Base-by-base conservation (phyloP, 2,888 invertebrate genomes). In the Clanis bilineata region DNA sequence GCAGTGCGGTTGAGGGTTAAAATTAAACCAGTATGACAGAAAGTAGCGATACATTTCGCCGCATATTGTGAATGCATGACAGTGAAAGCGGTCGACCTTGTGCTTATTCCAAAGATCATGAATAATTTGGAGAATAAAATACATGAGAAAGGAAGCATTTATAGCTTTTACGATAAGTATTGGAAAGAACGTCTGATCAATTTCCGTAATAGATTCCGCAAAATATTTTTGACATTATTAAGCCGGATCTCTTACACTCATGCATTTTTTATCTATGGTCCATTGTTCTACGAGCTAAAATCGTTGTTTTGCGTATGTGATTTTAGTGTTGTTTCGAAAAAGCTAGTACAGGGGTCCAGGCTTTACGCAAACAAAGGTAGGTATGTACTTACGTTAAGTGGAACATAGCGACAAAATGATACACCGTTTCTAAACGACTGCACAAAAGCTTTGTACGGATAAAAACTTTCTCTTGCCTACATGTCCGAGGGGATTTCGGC, bases 21-120 rank as follows among this genome's bases (percentile, higher is more conserved):
- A 41, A 41, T 18, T 7, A 5, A 41, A 47, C 28, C 10, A 51
- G 32, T 51, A 5, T 0, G n/a, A 39, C 36, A 58, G 63, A 60
- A 61, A 44, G 47, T 58, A 32, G 62, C 36, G 21, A 58, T 47
- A n/a, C 47, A 47, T 51, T 51, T 51, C 32, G 32, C 32, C 51
- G 32, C 51, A 18, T 62, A 43, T 25, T 18, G 41, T 18, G 21
- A 43, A 63, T 62, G 45, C 55, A 36, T 39, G 69, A 68, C 65
- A 82, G 80, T 75, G 86, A 87, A 87, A 87, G 85, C 79, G 69
- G 83, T 78, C 84, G 82, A 79, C 86, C 86, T 87, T 86, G 82
- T 74, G 75, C 76, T 76, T 70, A 68, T 65, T 51, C 9, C 56
- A 39, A 22, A 12, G 41, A 56, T 41, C 28, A 23, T 28, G 10